Evolutionary conservation across 2,888 invertebrate genomes (phyloP).

Genomic region (Schizaphis graminum): DNA sequence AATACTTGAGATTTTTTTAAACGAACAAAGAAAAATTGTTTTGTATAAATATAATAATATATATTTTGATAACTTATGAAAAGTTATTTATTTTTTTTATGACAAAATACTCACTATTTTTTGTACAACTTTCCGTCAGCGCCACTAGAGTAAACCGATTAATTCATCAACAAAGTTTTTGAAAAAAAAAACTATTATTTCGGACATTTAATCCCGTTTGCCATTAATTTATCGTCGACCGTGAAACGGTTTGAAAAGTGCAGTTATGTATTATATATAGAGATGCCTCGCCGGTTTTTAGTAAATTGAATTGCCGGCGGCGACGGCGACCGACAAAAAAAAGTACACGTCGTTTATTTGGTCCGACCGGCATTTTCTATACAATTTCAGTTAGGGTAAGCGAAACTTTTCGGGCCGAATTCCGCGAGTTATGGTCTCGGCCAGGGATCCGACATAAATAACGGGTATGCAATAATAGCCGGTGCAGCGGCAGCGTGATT

Average conservation of each 20-base stretch:
- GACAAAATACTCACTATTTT: neutral
- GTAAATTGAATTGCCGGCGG: conserved; percentile 50
- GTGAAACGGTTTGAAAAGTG: conserved; percentile 49
- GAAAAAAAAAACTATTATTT: conserved; percentile 32
- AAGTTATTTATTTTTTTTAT: conserved; percentile 26
- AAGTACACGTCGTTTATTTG: conserved; percentile 55
- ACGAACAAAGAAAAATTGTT: conserved; percentile 4
- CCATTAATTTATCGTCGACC: conserved; percentile 42
- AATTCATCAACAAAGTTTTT: conserved; percentile 56
- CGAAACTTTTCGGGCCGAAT: conserved; percentile 53
- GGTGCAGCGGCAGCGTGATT: conserved; percentile 51
- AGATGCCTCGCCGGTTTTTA: conserved; percentile 29
- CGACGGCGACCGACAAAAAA: conserved; percentile 5
- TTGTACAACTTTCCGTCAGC: conserved; percentile 35
- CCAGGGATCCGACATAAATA: conserved; percentile 60
- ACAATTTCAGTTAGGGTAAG: conserved; percentile 34
- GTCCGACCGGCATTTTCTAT: conserved; percentile 31
- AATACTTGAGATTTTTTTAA: conserved; percentile 25
- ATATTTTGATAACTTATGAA: neutral
- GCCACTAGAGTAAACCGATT: conserved; percentile 41
- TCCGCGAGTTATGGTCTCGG: conserved; percentile 53
- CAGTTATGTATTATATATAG: conserved; percentile 32
- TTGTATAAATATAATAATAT: neutral
- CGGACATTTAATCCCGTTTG: conserved; percentile 56
- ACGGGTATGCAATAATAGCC: conserved; percentile 64